phyloP scores from a whole-genome alignment of 2,113 vertebrate species.

The Lagopus muta region DNA sequence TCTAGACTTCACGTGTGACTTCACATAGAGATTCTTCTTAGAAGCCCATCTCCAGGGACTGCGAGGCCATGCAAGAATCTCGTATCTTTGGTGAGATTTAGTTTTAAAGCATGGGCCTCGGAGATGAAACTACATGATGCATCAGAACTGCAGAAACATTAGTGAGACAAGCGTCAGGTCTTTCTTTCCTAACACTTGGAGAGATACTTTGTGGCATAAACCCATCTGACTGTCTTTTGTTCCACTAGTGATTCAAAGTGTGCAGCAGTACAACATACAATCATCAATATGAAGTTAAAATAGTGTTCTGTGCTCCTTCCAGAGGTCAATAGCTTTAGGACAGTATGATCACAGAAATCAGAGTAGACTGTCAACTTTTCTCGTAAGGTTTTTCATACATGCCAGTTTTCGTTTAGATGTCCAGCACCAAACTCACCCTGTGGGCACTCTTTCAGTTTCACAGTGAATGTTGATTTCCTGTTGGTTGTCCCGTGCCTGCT shows the following conservation, averaged over 20 bases:
- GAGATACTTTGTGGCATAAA: not conserved
- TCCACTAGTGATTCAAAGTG: not conserved
- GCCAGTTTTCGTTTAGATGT: not conserved
- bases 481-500: not conserved
- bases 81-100: not conserved
- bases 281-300: not conserved
- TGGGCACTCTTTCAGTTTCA: not conserved
- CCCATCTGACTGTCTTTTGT: not conserved
- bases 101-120: not conserved
- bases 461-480: not conserved
- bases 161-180: not conserved
- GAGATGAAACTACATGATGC: not conserved
- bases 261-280: not conserved
- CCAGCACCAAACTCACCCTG: not conserved
- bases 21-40: not conserved
- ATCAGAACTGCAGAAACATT: not conserved
- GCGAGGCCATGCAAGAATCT: not conserved
- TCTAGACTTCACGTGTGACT: not conserved
- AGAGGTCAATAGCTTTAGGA: not conserved
- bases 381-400: not conserved
- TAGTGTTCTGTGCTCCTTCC: not conserved
- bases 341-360: not conserved
- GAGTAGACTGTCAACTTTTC: not conserved
- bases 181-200: not conserved
- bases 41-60: not conserved